Evolutionary conservation across 2,797 vertebrate genomes (phyloP), one percentile per base, ranked within the genome.

Genomic region (Channa striata): DNA sequence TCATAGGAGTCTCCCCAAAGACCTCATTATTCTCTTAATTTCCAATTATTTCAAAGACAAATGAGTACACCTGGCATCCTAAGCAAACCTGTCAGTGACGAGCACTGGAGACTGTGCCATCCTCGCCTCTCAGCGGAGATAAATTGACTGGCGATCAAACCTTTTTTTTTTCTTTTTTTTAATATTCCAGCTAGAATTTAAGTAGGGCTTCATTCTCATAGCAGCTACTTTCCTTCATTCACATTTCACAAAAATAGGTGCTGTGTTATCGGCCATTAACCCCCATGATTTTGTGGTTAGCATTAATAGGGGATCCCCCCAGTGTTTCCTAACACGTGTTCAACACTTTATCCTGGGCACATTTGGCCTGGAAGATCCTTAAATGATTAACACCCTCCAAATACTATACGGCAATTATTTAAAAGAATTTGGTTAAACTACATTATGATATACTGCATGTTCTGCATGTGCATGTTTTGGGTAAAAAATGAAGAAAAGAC

Each of bases 11-110:
- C 69, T 92, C 93, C 91, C 91, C 40, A 58, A 80, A 89, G 91
- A 88, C 74, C 91, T 93, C 87, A 93, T 92, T 92, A 92, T 89
- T 85, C 68, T 78, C 71, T 91, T 93, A 88, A 93, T 93, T 90
- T 89, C 77, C 80, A 89, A 90, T 94, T 87, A 92, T 89, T 92
- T 81, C 74, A 75, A 89, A 91, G 87, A 92, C 89, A 89, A 89
- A 92, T 81, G 78, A 87, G 82, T 74, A 73, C 84, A 91, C 81
- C 87, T 93, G 87, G 84, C 87, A 85, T 79, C 65, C 62, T 68
- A 23, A 57, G 63, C 68, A 72, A 78, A 86, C 78, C 81, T 84
- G 78, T 87, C 80, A 78, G 37, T 75, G 84, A 68, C 47, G 66
- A 87, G 75, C 82, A 73, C 70, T 3, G 68, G 82, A 85, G 80